phyloP scores from a whole-genome alignment of 2,113 vertebrate genomes.

The Rhineura floridana region DNA sequence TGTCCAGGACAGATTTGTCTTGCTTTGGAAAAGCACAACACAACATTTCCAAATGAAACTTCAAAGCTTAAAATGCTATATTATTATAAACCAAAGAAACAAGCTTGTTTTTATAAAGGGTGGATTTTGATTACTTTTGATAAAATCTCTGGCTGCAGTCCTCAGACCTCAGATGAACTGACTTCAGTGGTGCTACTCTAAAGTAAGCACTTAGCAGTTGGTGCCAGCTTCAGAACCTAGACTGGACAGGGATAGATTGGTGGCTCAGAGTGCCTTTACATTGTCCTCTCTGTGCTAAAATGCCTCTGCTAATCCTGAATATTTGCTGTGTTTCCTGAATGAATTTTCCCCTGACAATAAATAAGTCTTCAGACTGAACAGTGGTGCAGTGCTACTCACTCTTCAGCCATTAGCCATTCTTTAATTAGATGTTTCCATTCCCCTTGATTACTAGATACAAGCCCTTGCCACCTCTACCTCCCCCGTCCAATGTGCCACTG shows the following conservation, averaged over 20 bases:
- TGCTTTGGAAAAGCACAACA: slow-evolving; percentile 57
- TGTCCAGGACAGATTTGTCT: slow-evolving; percentile 62
- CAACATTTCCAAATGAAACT: slow-evolving; percentile 58
- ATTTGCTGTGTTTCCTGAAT: neutral
- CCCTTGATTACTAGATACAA: neutral
- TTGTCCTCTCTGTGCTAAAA: neutral
- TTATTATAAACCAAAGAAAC: slow-evolving; percentile 31
- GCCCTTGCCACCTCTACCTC: too few relatives aligned
- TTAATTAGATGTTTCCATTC: neutral
- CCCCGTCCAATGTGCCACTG: too few relatives aligned
- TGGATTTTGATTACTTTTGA: slow-evolving; percentile 42
- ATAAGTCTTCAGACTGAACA: too few relatives aligned
- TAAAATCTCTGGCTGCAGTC: slow-evolving; percentile 1
- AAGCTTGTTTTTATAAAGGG: slow-evolving; percentile 46
- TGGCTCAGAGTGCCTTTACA: too few relatives aligned
- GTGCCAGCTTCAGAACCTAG: neutral
- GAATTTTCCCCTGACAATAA: neutral
- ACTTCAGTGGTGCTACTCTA: neutral
- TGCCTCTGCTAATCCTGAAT: neutral
- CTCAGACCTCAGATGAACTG: neutral
- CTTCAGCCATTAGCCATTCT: neutral
- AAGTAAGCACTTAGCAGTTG: neutral
- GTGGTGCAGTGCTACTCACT: too few relatives aligned
- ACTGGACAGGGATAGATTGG: neutral
- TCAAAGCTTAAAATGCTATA: slow-evolving; percentile 52